These are phyloP conservation scores for Polypedilum vanderplanki DNA, from an alignment of 1,140 invertebrate genomes.

Conservation along the genomic window DNA sequence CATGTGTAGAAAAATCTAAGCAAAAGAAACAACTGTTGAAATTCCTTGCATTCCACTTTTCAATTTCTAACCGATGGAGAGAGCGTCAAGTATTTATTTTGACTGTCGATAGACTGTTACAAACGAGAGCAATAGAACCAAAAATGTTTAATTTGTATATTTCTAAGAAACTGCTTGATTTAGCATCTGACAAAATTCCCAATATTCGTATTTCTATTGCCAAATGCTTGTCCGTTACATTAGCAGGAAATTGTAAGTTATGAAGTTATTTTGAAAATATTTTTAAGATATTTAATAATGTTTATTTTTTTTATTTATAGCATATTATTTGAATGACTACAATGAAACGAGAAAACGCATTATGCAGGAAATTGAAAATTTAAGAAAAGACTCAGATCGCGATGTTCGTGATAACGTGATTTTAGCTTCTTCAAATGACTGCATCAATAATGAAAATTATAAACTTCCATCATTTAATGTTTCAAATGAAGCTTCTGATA, in stretches of 20 bases:
- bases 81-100: conserved; percentile 29
- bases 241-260: conserved; percentile 12
- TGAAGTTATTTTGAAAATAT: not conserved
- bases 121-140: conserved; percentile 3
- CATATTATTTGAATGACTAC: not conserved
- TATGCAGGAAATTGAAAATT: not conserved
- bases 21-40: conserved; percentile 17
- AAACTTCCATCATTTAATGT: not conserved
- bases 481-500: conserved; percentile 1
- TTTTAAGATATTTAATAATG: not conserved
- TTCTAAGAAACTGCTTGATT: not conserved
- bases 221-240: conserved; percentile 5
- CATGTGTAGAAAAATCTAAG: not conserved
- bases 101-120: conserved; percentile 11
- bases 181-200: conserved; percentile 28
- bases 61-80: not conserved
- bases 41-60: conserved; percentile 27
- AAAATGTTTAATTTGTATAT: conserved; percentile 13
- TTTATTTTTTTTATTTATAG: not conserved
- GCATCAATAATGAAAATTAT: not conserved
- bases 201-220: conserved; percentile 30
- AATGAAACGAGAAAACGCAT: not conserved
- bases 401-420: conserved; percentile 5
- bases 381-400: not conserved
- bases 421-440: not conserved